Evolutionary conservation across 2,113 vertebrate genomes (phyloP), one percentile per base, ranked within the genome.

Genomic region (Eulemur rufifrons): DNA sequence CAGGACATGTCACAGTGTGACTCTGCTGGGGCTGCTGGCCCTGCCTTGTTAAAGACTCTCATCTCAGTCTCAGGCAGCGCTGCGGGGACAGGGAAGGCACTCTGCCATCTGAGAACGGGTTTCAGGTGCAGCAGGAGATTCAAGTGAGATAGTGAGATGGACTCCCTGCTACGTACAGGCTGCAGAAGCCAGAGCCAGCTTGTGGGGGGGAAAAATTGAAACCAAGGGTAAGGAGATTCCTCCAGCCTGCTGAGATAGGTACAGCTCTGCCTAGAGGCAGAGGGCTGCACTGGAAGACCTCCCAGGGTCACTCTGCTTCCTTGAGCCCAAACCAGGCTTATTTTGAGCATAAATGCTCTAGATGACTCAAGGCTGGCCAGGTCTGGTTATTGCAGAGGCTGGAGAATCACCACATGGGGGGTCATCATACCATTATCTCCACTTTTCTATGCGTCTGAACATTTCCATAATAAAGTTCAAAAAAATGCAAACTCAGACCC

Each of bases 51-150:
- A 5, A n/a, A 78, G 34, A 17, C 11, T 20, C 25, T 25, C 39
- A 47, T 6, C 14, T 68, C 37, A 2, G 66, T 50, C 69, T 47
- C 25, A 3, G 4, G 39, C 0, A 2, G 4, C 3, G 21, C 23
- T 2, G 0, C 11, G 21, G 68, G 45, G 42, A 27, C 9, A 42
- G 8, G 52, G 50, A 87, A 84, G 42, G 27, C 2, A 12, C 32
- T 39, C 63, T 1, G 8, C 14, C 45, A 29, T 12, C 21, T 13
- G 25, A 78, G 37, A 77, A 39, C 39, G 27, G 45, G 61, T 71
- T 39, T 47, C 61, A 47, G 81, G 64, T 29, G 59, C 42, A 29
- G 37, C 25, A 1, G 45, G 64, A 64, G 87, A 39, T 18, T 32
- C 73, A 6, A 39, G 13, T 68, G 17, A 52, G 64, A 71, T 8